Base-by-base conservation (phyloP, 2,888 invertebrate species). In the Cacoxenus indagator region DNA sequence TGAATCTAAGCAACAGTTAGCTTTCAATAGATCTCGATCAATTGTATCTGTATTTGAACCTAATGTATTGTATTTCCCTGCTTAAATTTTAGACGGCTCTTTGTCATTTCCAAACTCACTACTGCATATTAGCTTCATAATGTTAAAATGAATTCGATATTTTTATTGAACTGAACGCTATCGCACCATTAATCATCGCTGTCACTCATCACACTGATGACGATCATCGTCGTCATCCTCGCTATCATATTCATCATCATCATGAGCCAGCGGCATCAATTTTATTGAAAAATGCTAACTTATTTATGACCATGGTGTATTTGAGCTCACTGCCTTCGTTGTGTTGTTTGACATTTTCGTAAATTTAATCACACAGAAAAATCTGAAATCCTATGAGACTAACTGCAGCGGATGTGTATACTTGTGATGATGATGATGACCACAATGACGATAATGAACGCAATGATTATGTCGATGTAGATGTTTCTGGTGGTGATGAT, bases 311-410 rank as follows among this genome's bases (percentile, higher is more conserved):
- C 8, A 51, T 43, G 37, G 11, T 37, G 45, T n/a, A n/a, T n/a
- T n/a, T 37, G 14, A 37, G 37, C 37, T 37, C 70, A 69, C 43
- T 24, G 29, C 14, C 57, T 65, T 27, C 19, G 4, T 11, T 26
- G 17, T 14, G 27, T 61, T 31, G 27, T 9, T 17, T 27, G 54
- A 43, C 48, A 27, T 48, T 64, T 64, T 46, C 27, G 17, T 43
- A 46, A 76, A 73, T 77, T 80, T 81, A 82, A 81, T 83, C 82
- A 83, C 75, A 83, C 73, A 77, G 76, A 78, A 80, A 75, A 83
- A 72, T 69, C 71, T 74, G 75, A 81, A 80, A 75, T 76, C 37
- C 70, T 75, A 75, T 70, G 70, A 70, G 37, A 17, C 51, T 51
- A 31, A 19, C 37, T 81, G 69, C 17, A 68, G 37, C 31, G 29